A percentile compares a stretch with the other conserved stretches of the same genome.
Conservation (phyloP, 2,113 vertebrate genomes). For the Riparia riparia region DNA sequence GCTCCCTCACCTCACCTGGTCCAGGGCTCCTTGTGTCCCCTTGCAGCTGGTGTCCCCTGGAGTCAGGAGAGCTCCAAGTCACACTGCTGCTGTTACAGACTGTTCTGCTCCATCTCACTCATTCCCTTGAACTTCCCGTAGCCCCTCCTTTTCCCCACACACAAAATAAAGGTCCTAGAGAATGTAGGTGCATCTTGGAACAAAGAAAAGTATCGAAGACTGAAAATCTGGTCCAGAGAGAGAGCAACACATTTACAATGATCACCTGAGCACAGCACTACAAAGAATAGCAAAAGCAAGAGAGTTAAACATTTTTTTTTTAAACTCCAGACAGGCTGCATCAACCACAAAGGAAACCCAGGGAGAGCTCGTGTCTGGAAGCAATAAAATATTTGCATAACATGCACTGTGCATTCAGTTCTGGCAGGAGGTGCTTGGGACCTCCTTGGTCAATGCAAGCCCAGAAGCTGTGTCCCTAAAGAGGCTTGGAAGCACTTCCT, state of each 20-base stretch:
- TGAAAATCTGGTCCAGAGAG: not conserved
- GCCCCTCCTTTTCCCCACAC: not conserved
- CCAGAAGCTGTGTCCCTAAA: not conserved
- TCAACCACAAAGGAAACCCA: constrained; percentile 33
- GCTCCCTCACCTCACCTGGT: not conserved
- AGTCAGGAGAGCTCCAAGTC: not conserved
- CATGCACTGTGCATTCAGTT: not conserved
- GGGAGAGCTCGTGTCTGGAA: not conserved
- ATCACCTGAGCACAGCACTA: not conserved
- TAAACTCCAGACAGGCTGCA: not conserved
- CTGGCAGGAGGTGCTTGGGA: not conserved
- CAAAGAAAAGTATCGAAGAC: not conserved
- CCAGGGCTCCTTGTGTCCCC: not conserved
- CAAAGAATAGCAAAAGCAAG: not conserved
- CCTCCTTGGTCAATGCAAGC: not conserved
- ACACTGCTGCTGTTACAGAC: not conserved
- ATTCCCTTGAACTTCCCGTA: not conserved
- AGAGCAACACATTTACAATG: not conserved
- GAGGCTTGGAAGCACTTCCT: not conserved
- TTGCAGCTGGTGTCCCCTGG: not conserved
- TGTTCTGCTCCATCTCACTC: not conserved
- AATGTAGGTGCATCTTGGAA: not conserved
- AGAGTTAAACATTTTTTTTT: not conserved
- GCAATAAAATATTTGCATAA: not conserved
- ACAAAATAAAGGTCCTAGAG: not conserved